Base-by-base conservation (phyloP, 2,113 vertebrate genomes). In the Chaetops frenatus region DNA sequence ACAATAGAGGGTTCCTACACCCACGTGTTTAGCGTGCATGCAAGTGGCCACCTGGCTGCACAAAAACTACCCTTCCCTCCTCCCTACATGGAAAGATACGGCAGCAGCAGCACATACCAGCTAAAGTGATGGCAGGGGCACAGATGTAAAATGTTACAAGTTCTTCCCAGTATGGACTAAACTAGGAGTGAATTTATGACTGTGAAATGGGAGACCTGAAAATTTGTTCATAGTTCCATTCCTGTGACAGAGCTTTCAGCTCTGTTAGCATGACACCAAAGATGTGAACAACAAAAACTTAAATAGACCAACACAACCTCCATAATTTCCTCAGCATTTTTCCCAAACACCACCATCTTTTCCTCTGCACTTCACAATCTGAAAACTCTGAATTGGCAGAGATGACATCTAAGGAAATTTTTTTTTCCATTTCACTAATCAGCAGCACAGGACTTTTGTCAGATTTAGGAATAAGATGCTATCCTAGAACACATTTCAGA, bases 61-160 rank as follows among this genome's bases (percentile, higher is more conserved):
- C 22, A 36, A 61, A 45, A 88, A 7, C 3, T 22, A 83, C 2
- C 12, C 25, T 25, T 29, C 53, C 27, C 15, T 44, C 45, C 28
- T 12, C 6, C 1, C 20, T 85, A 38, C 69, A 77, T 3, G 0
- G 23, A 54, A 70, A 35, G 9, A 73, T 2, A 31, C 3, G 1
- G 72, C 60, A 86, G 33, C 60, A 86, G 33, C 27, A 80, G 36
- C 40, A 76, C 27, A 2, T 6, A 71, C 0, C 35, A 69, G 45
- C 28, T 42, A 6, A 77, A 69, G 42, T 15, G 31, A 72, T 1
- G 4, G 35, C 22, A 45, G 21, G 88, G 10, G 36, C 45, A 33
- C 3, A 58, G 42, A 73, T 56, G 35, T 47, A 38, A 72, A 73
- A 16, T 7, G 8, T 18, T 47, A 0, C 7, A 73, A 18, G 31